A percentile compares a stretch with the other conserved stretches of the same genome.
These are phyloP conservation scores for Bubo blakistoni DNA, from an alignment of 2,113 vertebrate species.

Conservation along the genomic window DNA sequence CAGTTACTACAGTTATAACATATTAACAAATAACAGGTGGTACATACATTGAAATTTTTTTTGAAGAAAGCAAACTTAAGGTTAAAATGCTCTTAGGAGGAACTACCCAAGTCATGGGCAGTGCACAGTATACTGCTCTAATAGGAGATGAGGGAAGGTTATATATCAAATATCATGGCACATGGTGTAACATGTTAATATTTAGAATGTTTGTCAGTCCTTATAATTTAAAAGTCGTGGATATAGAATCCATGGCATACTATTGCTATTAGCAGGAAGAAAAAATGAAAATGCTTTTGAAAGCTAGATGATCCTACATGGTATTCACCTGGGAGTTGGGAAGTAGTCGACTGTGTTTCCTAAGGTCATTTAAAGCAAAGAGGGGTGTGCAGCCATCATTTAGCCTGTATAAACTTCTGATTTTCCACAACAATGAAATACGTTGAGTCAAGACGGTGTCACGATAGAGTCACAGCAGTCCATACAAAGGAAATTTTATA, in stretches of 20 bases:
- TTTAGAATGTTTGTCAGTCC: background rate
- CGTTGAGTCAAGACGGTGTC: background rate
- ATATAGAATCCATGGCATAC: background rate
- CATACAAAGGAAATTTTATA: background rate
- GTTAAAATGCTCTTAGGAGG: background rate
- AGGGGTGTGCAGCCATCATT: background rate
- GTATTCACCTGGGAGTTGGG: background rate
- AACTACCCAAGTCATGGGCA: background rate
- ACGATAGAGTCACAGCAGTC: background rate
- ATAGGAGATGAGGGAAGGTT: background rate
- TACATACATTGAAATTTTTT: background rate
- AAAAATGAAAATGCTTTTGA: background rate
- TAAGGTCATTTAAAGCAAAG: background rate
- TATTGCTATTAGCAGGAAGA: background rate
- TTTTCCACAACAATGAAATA: background rate
- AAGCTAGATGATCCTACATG: background rate
- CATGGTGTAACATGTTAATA: background rate
- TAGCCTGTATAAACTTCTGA: background rate
- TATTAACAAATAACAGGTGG: background rate
- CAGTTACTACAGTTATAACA: background rate
- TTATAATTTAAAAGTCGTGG: background rate
- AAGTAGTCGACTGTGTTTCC: background rate
- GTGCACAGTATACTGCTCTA: background rate
- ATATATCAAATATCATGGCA: too few relatives aligned
- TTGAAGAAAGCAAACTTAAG: background rate